These are phyloP conservation scores for Papilio machaon DNA, from an alignment of 1,140 invertebrate species.

Conservation along the genomic window DNA sequence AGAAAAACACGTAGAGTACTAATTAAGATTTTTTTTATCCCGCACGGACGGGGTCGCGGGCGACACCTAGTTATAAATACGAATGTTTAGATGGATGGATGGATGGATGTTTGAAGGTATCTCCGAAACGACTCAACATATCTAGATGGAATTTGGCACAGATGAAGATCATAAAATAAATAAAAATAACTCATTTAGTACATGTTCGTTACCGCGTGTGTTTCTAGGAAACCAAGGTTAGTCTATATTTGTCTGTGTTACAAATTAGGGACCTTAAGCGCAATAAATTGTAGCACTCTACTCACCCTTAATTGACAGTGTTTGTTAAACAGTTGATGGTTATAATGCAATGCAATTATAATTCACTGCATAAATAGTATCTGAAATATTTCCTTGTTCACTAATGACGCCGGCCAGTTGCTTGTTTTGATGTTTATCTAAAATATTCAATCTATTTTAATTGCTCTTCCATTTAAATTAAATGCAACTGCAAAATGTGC, in stretches of 20 bases:
- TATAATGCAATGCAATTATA: not conserved
- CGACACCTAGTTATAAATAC: too few species aligned
- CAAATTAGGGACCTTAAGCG: not conserved
- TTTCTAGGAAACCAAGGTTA: not conserved
- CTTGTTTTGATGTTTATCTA: conserved; percentile 7
- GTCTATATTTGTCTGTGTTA: too few species aligned
- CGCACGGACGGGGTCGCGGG: too few species aligned
- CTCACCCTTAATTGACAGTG: not conserved
- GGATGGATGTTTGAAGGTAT: too few species aligned
- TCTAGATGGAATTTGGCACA: too few species aligned
- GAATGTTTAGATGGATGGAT: too few species aligned
- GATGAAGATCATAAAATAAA: too few species aligned
- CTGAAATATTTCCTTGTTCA: conserved; percentile 8
- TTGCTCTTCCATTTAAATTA: not conserved
- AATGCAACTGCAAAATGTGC: not conserved
- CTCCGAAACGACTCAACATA: too few species aligned
- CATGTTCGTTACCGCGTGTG: too few species aligned
- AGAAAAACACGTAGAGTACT: too few species aligned
- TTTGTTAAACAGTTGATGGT: not conserved
- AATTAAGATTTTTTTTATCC: too few species aligned
- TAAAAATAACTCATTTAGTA: too few species aligned
- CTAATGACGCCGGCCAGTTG: conserved; percentile 7
- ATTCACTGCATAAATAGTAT: not conserved
- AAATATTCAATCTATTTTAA: conserved; percentile 16
- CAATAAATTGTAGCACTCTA: not conserved